Base-by-base conservation (phyloP, 2,797 vertebrate species). In the Epinephelus coioides region DNA sequence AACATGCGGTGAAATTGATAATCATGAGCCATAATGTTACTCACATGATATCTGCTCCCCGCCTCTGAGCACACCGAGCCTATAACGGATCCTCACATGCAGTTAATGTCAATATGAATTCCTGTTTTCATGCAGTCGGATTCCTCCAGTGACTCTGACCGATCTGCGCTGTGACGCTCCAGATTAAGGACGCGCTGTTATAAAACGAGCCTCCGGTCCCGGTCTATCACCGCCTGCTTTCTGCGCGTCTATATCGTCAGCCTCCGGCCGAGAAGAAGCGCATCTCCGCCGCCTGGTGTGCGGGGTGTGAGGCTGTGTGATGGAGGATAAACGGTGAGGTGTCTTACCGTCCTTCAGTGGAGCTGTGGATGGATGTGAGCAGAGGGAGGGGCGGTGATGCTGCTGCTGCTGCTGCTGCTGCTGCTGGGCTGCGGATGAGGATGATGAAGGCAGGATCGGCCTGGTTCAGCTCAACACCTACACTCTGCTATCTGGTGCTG, bases 401-500 rank as follows among this genome's bases (percentile, higher is more conserved):
- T 77, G 77, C 56, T 73, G 78, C 78, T 55, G 78, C 60, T 61
- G 67, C 19, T 57, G 71, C 44, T 44, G 77, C 21, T 61, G 71
- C 60, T 61, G 67, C 19, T 57, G 71, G 34, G 34, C 12, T 74
- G 85, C 3, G 43, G 87, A 51, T 72, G 88, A 67, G 73, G 86
- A 84, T 66, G 83, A 81, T 57, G 87, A 15, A 82, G 78, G 82
- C 53, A 62, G 69, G 60, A 18, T 54, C 82, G 82, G 85, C 86
- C 86, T 84, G 82, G 6, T 43, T 0, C 68, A 4, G 62, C 61
- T 73, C 69, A 2, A 72, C 82, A 76, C 85, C 86, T 78, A 78
- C 87, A 83, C 86, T 21, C 50, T 5, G 77, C 71, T 67, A 12
- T 9, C 63, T 38, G 59, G 25, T 72, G 91, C n/a, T 83, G 87